Percentiles rank a stretch among this genome's conserved stretches.
Conservation (phyloP, 2,797 vertebrate genomes). For the Morus bassanus region DNA sequence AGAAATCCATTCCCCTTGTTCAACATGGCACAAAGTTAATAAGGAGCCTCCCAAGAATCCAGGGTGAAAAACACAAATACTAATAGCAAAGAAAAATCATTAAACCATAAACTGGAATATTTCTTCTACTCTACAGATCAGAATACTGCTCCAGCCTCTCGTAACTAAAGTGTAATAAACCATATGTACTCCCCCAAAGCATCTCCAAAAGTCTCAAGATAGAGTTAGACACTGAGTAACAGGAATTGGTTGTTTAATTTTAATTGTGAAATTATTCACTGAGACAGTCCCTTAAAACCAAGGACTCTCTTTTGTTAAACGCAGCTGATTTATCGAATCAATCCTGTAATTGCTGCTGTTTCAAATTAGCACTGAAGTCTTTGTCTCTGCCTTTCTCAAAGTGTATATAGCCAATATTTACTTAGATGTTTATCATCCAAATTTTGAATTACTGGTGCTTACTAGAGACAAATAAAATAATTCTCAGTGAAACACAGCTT, state of each 20-base stretch:
- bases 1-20: background rate
- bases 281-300: background rate
- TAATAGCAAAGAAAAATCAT: background rate
- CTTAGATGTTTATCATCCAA: background rate
- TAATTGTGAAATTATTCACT: constrained; percentile 1
- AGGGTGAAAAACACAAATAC: background rate
- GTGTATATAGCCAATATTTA: background rate
- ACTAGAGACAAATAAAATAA: background rate
- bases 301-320: background rate
- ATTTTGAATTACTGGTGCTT: background rate
- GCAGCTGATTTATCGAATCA: background rate
- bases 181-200: background rate
- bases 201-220: background rate
- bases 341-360: background rate
- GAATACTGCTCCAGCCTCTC: background rate
- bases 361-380: background rate
- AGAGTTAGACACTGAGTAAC: background rate
- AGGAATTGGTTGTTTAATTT: background rate
- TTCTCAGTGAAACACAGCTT: background rate
- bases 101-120: background rate
- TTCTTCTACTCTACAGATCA: background rate
- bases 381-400: background rate
- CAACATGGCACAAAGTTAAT: background rate
- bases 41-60: background rate
- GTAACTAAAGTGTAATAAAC: background rate